Conservation (phyloP, 2,113 vertebrate species). For the Pagrus major region DNA sequence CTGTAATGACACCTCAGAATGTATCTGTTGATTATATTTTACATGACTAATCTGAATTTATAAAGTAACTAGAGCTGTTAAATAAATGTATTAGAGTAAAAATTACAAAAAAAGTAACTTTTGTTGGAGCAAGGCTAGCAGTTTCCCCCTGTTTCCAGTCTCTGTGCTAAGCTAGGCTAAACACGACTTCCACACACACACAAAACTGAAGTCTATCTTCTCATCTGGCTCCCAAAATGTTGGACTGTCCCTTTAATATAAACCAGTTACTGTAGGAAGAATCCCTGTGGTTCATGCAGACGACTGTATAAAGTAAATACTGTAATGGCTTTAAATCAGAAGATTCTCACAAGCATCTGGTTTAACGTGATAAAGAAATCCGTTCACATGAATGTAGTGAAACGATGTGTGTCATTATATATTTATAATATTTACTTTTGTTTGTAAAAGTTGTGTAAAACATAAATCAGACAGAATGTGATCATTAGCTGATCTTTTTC, state of each 20-base stretch:
- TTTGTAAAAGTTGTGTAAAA: no score
- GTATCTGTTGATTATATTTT: no score
- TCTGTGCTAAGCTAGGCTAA: conserved; percentile 1
- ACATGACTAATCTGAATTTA: no score
- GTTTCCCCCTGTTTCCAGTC: not conserved
- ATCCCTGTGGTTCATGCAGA: not conserved
- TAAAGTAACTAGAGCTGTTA: no score
- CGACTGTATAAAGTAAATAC: not conserved
- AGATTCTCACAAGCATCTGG: not conserved
- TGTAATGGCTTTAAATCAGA: not conserved
- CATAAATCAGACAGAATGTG: no score
- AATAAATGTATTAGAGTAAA: no score
- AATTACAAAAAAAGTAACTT: no score
- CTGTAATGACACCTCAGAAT: no score
- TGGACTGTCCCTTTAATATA: not conserved
- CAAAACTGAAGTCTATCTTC: not conserved
- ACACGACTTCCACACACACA: not conserved
- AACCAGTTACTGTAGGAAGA: not conserved
- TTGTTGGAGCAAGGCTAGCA: not conserved
- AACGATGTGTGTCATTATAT: not conserved
- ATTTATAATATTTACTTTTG: not conserved
- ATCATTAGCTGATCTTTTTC: no score
- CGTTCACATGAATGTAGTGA: conserved; percentile 12
- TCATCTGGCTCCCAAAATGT: not conserved
- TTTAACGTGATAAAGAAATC: not conserved